Evolutionary conservation across 2,888 invertebrate genomes (phyloP).

Genomic region (Belgica antarctica): DNA sequence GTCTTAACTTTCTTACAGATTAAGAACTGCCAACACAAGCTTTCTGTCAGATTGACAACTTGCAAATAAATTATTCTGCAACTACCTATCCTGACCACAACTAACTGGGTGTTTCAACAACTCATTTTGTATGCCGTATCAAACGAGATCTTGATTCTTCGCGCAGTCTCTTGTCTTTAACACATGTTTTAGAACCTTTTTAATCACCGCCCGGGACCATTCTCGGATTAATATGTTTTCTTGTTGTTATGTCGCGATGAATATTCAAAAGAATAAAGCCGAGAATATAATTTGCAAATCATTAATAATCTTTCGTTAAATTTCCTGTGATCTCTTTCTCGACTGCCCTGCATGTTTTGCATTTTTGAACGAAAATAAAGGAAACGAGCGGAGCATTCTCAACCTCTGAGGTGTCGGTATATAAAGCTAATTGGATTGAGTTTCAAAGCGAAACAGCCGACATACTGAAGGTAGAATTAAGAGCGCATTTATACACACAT

Average conservation of each 20-base stretch:
- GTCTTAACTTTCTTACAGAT: too few relatives aligned
- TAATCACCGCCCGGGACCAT: conserved; percentile 22
- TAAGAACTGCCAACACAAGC: too few relatives aligned
- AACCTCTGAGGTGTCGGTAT: conserved; percentile 42
- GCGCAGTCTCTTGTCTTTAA: background rate
- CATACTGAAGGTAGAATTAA: conserved; percentile 29
- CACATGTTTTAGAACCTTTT: conserved; percentile 23
- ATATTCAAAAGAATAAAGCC: background rate
- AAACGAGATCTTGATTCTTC: conserved; percentile 2
- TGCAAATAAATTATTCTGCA: too few relatives aligned
- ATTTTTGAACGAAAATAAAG: background rate
- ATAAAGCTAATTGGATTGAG: conserved; percentile 43
- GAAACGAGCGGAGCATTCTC: background rate
- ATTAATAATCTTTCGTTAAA: conserved; percentile 26
- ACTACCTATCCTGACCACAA: too few relatives aligned
- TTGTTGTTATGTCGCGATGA: conserved; percentile 29
- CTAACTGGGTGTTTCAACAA: background rate
- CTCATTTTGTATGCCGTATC: conserved; percentile 6
- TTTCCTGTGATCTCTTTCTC: conserved; percentile 17
- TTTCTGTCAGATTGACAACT: too few relatives aligned
- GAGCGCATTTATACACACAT: conserved; percentile 36
- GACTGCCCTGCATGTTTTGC: background rate
- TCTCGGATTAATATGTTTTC: conserved; percentile 38
- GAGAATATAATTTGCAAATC: conserved; percentile 1
- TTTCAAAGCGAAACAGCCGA: conserved; percentile 38